Base-by-base conservation (phyloP, 2,113 vertebrate species). In the Amphiprion ocellaris region DNA sequence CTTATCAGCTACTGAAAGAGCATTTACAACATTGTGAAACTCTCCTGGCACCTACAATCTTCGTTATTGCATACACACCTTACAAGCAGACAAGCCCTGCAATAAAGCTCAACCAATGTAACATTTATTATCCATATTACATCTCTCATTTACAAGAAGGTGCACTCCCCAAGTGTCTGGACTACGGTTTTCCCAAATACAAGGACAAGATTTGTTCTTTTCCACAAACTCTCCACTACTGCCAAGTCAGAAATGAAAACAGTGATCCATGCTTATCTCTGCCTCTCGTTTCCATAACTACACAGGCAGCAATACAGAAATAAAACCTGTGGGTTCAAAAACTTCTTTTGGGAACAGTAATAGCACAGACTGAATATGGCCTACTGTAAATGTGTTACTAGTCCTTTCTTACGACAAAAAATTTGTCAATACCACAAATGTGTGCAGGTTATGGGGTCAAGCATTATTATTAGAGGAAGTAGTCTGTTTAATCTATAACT, bases 281-380 rank as follows among this genome's bases (percentile, higher is more conserved):
- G 49, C 74, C 59, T 69, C 80, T 30, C 77, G 77, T 84, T 87
- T 66, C 85, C 74, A 87, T 84, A 70, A 77, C 81, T 58, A 75
- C 73, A 44, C 50, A 33, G 39, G 59, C 49, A 75, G 71, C 71
- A 39, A 21, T 15, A 14, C 50, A 69, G 47, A 15, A 49, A 19
- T 49, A 15, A 49, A 19, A 49, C 47, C 47, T 49, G 47, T 19
- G 17, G 47, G 15, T 49, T 49, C 47, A 49, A 6, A 49, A 17
- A 49, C 47, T 7, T 49, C 47, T 19, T 17, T 19, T 49, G 47
- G 17, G 47, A 49, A 49, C 16, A 49, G 47, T 17, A 15, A 17
- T 15, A 49, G 47, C 5, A 1, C 15, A 49, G 47, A 15, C 47
- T 17, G 33, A 49, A 17, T 17, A 19, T 49, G 47, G 47, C 5